A percentile compares a stretch with the other conserved stretches of the same genome.
These are phyloP conservation scores for Halesus radiatus DNA, from an alignment of 1,140 invertebrate species.

Conservation along the genomic window DNA sequence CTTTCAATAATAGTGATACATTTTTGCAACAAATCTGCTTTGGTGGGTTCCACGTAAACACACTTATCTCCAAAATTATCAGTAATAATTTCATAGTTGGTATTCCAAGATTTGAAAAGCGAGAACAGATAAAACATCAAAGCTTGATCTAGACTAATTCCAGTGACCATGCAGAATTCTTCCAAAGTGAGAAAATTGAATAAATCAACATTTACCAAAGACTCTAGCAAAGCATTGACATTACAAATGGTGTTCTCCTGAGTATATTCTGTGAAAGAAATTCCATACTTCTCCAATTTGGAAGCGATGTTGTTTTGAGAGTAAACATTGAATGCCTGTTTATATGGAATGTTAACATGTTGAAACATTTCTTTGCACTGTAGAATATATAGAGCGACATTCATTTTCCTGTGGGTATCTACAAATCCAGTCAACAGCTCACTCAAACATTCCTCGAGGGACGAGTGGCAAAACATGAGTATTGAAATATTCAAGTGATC, in stretches of 20 bases:
- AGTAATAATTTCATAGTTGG: slow-evolving; percentile 63
- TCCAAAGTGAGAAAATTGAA: slow-evolving; percentile 47
- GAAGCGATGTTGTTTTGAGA: slow-evolving; percentile 50
- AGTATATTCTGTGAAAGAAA: slow-evolving; percentile 47
- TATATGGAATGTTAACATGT: slow-evolving; percentile 48
- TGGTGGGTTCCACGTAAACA: slow-evolving; percentile 59
- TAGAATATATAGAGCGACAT: slow-evolving; percentile 51
- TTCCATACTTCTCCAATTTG: slow-evolving; percentile 53
- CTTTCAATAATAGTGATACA: slow-evolving; percentile 64
- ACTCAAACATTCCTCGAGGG: slow-evolving; percentile 44
- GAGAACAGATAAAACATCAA: slow-evolving; percentile 66
- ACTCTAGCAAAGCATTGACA: slow-evolving; percentile 44
- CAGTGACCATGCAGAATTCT: slow-evolving; percentile 64
- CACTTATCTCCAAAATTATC: slow-evolving; percentile 62
- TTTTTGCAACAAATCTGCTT: slow-evolving; percentile 59
- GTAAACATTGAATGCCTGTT: slow-evolving; percentile 45
- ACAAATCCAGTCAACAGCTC: slow-evolving; percentile 32
- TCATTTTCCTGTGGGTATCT: slow-evolving; percentile 40
- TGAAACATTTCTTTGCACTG: slow-evolving; percentile 50
- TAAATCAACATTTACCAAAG: slow-evolving; percentile 45
- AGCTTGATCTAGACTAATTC: slow-evolving; percentile 64
- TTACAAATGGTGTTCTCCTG: slow-evolving; percentile 43
- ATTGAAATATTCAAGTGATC: slow-evolving; percentile 52
- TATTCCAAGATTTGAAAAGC: slow-evolving; percentile 65
- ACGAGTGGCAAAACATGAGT: slow-evolving; percentile 49